Percentiles rank a stretch among this genome's conserved stretches.
Conservation (phyloP, 2,888 invertebrate species). For the Hydriomena furcata region DNA sequence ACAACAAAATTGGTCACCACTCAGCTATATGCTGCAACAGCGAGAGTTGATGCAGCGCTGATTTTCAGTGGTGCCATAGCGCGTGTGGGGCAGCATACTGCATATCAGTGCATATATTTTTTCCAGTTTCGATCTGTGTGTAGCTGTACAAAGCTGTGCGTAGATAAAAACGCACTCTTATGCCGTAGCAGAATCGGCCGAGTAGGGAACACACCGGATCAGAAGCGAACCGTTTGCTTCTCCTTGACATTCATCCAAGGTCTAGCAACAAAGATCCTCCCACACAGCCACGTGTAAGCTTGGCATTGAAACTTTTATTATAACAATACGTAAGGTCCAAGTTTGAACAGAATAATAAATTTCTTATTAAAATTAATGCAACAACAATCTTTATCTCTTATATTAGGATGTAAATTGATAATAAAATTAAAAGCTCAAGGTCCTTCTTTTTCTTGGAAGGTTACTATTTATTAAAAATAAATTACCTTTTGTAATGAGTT, state of each 20-base stretch:
- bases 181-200: not conserved
- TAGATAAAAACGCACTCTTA: too few species aligned
- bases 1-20: too few species aligned
- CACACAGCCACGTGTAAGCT: slow-evolving; percentile 48
- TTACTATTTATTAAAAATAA: too few species aligned
- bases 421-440: slow-evolving; percentile 5
- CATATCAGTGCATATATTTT: too few species aligned
- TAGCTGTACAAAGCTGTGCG: too few species aligned
- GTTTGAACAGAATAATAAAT: slow-evolving; percentile 21
- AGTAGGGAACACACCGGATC: slow-evolving; percentile 28
- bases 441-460: not conserved
- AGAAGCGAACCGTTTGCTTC: slow-evolving; percentile 40
- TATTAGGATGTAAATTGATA: slow-evolving; percentile 1
- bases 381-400: not conserved
- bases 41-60: too few species aligned
- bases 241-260: slow-evolving; percentile 77
- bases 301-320: slow-evolving; percentile 40
- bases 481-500: too few species aligned
- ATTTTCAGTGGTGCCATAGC: too few species aligned
- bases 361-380: slow-evolving; percentile 28
- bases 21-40: too few species aligned
- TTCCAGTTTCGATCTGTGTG: too few species aligned
- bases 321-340: slow-evolving; percentile 34
- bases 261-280: slow-evolving; percentile 52
- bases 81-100: too few species aligned